Evolutionary conservation across 2,888 invertebrate genomes (phyloP), one percentile per base, ranked within the genome.

Genomic region (Lithosia quadra): DNA sequence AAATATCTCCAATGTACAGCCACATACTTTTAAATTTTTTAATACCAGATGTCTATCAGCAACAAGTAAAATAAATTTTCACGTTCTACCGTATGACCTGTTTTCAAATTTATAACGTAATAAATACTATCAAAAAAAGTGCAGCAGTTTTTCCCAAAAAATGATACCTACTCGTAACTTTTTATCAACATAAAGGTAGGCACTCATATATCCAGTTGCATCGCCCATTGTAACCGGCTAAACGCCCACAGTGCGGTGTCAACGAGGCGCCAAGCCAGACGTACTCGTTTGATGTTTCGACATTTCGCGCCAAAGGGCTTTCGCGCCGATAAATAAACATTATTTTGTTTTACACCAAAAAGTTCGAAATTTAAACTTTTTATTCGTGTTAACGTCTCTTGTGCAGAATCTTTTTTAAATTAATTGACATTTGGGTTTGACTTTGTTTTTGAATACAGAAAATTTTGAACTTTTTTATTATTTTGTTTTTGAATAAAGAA

Each of bases 191-290:
- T 65, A 65, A 69, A 69, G 69, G 69, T 57, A 61, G 62, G 53
- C 63, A 63, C 34, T 22, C 28, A 15, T 24, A 60, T 63, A 60
- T 62, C 62, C 64, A 43, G 65, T 75, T 76, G 80, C 76, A 75
- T 69, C 63, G 68, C 22, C 73, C 74, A 78, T 76, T 77, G 77
- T 78, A 72, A 73, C 72, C 71, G 63, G 64, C 65, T 56, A 70
- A 64, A 60, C 69, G 69, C 77, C 73, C 78, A 76, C 82, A 89
- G 89, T 89, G 68, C 80, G 81, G 84, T 85, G 86, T 83, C 83
- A 88, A 83, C 84, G 73, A 68, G 79, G 75, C 84, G 78, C 77
- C 78, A 71, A 64, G 75, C 61, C 83, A 85, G 84, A 84, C 88
- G 88, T 83, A 72, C 74, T 68, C 56, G 75, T 80, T 74, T 84